Evolutionary conservation across 2,888 invertebrate genomes (phyloP).

Genomic region (Lissocephala sabroskyi): DNA sequence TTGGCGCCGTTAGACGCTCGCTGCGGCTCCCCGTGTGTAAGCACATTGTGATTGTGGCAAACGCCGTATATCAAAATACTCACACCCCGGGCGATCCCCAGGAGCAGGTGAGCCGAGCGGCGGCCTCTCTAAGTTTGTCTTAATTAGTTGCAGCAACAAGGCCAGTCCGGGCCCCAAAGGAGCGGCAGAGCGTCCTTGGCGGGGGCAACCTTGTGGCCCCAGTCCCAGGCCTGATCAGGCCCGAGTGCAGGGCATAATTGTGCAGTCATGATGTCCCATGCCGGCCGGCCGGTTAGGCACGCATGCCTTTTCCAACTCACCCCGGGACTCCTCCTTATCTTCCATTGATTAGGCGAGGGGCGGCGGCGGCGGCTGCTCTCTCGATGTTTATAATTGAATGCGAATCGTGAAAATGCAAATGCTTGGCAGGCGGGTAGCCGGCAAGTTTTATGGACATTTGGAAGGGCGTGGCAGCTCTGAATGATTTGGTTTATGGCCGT

Average conservation of each 20-base stretch:
- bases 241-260: slow-evolving; percentile 38
- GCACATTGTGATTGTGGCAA: slow-evolving; percentile 62
- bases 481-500: slow-evolving; percentile 57
- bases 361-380: no score
- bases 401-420: slow-evolving; percentile 43
- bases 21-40: slow-evolving; percentile 30
- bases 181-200: slow-evolving; percentile 8
- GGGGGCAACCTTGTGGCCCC: slow-evolving; percentile 8
- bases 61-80: slow-evolving; percentile 51
- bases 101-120: no score
- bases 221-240: slow-evolving; percentile 21
- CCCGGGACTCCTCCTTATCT: no score
- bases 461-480: slow-evolving; percentile 43
- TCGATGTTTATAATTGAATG: slow-evolving; percentile 46
- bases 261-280: slow-evolving; percentile 41
- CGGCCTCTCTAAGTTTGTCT: no score
- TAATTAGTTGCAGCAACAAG: slow-evolving; percentile 50
- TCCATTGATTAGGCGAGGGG: no score
- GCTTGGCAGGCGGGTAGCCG: neutral
- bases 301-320: neutral
- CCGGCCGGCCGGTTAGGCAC: neutral
- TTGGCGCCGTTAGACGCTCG: slow-evolving; percentile 31
- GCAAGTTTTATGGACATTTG: no score
- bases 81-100: no score
- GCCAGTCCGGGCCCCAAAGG: neutral